Percentiles rank a stretch among this genome's conserved stretches.
Conservation (phyloP, 2,797 vertebrate genomes). For the Cirrhinus mrigala region DNA sequence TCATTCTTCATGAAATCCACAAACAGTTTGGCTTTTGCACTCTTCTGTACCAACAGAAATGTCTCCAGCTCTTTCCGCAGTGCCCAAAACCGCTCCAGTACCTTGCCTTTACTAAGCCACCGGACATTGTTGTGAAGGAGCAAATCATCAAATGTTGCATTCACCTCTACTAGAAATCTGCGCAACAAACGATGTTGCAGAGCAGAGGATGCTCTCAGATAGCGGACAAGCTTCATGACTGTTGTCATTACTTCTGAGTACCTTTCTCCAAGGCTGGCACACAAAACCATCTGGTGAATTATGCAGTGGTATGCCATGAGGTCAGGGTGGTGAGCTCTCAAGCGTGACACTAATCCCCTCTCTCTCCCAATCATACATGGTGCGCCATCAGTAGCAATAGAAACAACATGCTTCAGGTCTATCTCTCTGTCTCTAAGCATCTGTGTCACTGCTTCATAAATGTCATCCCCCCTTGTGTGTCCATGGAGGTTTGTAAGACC, state of each 20-base stretch:
- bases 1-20: no score
- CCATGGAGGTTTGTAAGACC: conserved; percentile 24
- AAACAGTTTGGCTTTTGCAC: no score
- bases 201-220: conserved; percentile 51
- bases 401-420: conserved; percentile 51
- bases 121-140: conserved; percentile 32
- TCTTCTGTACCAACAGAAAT: no score
- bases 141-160: conserved; percentile 33
- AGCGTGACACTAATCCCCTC: conserved; percentile 43
- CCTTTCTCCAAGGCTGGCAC: neutral
- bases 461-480: conserved; percentile 25
- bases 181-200: conserved; percentile 47
- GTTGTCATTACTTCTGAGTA: conserved; percentile 1
- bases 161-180: conserved; percentile 44
- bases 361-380: conserved; percentile 51
- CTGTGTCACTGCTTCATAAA: neutral
- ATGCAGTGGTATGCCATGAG: conserved; percentile 50
- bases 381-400: conserved; percentile 29
- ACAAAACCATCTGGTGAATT: conserved; percentile 53
- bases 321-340: conserved; percentile 49
- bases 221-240: conserved; percentile 45
- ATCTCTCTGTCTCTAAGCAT: conserved; percentile 47
- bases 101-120: neutral
- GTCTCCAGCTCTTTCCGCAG: no score
- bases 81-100: no score